Percentiles rank a stretch among this genome's conserved stretches.
phyloP scores from a whole-genome alignment of 2,797 vertebrate species.

The Enteromius radiatus region DNA sequence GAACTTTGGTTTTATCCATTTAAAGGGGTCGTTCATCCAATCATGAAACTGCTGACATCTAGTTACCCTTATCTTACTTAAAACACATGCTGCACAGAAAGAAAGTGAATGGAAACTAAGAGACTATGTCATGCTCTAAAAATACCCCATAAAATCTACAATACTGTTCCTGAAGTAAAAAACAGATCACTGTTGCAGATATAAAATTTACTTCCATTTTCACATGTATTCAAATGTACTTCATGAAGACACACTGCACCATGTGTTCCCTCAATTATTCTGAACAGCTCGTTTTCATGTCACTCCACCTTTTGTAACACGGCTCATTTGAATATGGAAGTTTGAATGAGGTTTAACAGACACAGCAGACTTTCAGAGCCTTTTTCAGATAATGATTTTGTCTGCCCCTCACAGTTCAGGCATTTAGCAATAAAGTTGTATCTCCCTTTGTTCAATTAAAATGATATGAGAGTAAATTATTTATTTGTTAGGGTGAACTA shows the following conservation, averaged over 20 bases:
- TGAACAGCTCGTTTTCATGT: background rate
- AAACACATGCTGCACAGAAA: background rate
- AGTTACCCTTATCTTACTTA: background rate
- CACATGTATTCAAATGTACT: background rate
- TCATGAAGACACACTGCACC: background rate
- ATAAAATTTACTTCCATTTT: background rate
- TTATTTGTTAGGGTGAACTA: background rate
- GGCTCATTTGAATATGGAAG: background rate
- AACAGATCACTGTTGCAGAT: background rate
- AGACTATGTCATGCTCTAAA: background rate
- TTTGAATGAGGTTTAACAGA: background rate
- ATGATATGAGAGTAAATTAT: background rate
- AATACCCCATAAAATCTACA: background rate
- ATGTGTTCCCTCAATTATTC: background rate
- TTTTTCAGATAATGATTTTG: background rate
- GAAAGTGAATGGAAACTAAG: background rate
- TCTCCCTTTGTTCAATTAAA: background rate
- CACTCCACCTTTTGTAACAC: background rate
- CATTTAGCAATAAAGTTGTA: background rate
- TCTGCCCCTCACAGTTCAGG: background rate
- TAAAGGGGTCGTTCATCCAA: background rate
- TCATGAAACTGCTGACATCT: background rate
- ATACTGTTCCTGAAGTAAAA: background rate
- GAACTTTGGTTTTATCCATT: slow-evolving; percentile 15
- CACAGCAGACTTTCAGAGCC: background rate